Conservation (phyloP, 1,140 invertebrate species). For the Rhizoglyphus robini region DNA sequence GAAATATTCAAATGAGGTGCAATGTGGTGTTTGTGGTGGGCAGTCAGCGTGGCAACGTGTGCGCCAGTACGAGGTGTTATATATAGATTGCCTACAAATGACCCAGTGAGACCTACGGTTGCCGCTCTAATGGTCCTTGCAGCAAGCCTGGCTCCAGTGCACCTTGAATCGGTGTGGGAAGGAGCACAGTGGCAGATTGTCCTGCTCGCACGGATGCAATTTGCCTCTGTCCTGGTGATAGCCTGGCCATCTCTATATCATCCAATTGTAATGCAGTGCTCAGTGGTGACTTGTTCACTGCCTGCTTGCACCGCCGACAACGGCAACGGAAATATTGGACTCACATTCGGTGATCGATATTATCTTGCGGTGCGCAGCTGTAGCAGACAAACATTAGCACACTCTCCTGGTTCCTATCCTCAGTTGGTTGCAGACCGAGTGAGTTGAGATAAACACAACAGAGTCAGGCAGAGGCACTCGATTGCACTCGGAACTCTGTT, state of each 20-base stretch:
- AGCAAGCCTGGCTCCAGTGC: no score
- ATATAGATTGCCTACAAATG: no score
- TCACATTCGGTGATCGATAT: slow-evolving; percentile 5
- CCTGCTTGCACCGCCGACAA: not conserved
- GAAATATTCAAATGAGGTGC: no score
- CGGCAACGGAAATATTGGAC: slow-evolving; percentile 3
- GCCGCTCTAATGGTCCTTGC: no score
- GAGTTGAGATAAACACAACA: not conserved
- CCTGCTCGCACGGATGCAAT: not conserved
- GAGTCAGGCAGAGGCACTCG: not conserved
- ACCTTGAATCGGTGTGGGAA: not conserved
- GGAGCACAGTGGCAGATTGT: not conserved
- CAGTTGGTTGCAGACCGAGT: slow-evolving; percentile 6
- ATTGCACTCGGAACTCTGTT: not conserved
- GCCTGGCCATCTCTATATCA: not conserved
- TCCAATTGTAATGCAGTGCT: not conserved
- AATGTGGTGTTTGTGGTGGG: no score
- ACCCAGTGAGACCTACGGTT: no score
- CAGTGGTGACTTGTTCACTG: not conserved
- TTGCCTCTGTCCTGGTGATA: not conserved
- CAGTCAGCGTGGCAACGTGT: no score
- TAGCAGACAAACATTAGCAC: not conserved
- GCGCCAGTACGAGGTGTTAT: no score
- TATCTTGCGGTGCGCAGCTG: slow-evolving; percentile 14
- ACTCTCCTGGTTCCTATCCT: not conserved